Conservation (phyloP, 1,140 invertebrate genomes). For the Papilio helenus region DNA sequence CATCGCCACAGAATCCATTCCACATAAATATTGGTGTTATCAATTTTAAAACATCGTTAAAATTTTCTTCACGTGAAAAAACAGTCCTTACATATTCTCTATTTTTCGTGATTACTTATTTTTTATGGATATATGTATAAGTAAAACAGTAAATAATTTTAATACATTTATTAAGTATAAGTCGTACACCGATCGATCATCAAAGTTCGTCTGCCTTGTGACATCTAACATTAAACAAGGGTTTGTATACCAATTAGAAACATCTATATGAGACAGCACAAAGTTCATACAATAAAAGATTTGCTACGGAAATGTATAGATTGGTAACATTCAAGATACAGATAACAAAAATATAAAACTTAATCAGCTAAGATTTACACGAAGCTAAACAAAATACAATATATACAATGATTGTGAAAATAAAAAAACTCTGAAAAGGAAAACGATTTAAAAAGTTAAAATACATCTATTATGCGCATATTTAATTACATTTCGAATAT, state of each 20-base stretch:
- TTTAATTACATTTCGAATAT: neutral
- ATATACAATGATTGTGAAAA: conserved; percentile 47
- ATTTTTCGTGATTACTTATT: too few species aligned
- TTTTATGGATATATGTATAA: neutral
- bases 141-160: neutral
- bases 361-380: conserved; percentile 38
- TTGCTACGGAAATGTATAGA: neutral
- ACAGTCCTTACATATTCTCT: too few species aligned
- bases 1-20: too few species aligned
- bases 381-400: conserved; percentile 44
- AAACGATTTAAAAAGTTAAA: conserved; percentile 37
- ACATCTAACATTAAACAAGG: neutral
- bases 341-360: conserved; percentile 43
- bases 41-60: too few species aligned
- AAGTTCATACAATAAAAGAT: conserved; percentile 36
- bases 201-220: conserved; percentile 12
- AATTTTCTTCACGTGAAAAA: too few species aligned
- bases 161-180: conserved; percentile 28
- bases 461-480: too few species aligned
- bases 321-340: conserved; percentile 24
- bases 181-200: conserved; percentile 12
- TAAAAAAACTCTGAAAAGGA: conserved; percentile 40
- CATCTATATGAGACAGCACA: conserved; percentile 32
- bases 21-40: too few species aligned
- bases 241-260: neutral